Evolutionary conservation across 2,797 vertebrate species (phyloP).

Genomic region (Syngnathus rostellatus): DNA sequence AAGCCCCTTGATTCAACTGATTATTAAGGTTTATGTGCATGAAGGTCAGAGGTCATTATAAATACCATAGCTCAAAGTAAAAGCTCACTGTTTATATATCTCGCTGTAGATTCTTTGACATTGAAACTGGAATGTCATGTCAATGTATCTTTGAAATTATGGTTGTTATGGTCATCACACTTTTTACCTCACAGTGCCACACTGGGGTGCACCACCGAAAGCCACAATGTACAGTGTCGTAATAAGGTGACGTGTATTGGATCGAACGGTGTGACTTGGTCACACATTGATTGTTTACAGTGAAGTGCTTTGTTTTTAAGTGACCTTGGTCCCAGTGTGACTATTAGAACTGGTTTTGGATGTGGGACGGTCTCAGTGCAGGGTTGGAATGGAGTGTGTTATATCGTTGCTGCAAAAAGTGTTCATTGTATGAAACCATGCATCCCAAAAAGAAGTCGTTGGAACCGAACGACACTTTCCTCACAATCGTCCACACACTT

Average conservation of each 20-base stretch:
- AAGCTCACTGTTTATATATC: conserved; percentile 21
- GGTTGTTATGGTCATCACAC: conserved; percentile 39
- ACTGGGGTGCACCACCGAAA: conserved; percentile 26
- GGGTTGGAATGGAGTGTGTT: conserved; percentile 9
- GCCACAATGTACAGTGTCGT: conserved; percentile 22
- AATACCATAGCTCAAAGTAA: conserved; percentile 37
- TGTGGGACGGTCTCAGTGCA: conserved; percentile 19
- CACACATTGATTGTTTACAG: conserved; percentile 44
- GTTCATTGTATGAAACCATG: background rate
- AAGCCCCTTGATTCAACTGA: conserved; percentile 24
- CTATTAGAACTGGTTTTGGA: conserved; percentile 25
- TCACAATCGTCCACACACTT: conserved; percentile 13
- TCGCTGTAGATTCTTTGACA: conserved; percentile 11
- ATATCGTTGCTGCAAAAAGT: background rate
- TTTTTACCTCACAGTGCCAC: conserved; percentile 52
- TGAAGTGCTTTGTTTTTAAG: conserved; percentile 56
- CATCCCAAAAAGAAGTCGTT: background rate
- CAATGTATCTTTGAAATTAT: conserved; percentile 34
- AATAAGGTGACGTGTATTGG: conserved; percentile 20
- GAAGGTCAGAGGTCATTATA: conserved; percentile 28
- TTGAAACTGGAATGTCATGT: conserved; percentile 21
- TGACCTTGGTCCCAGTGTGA: conserved; percentile 52
- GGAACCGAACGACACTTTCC: background rate
- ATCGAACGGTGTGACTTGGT: conserved; percentile 23
- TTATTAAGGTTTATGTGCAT: conserved; percentile 18